Conservation (phyloP, 2,888 invertebrate species). For the Suillia variegata region DNA sequence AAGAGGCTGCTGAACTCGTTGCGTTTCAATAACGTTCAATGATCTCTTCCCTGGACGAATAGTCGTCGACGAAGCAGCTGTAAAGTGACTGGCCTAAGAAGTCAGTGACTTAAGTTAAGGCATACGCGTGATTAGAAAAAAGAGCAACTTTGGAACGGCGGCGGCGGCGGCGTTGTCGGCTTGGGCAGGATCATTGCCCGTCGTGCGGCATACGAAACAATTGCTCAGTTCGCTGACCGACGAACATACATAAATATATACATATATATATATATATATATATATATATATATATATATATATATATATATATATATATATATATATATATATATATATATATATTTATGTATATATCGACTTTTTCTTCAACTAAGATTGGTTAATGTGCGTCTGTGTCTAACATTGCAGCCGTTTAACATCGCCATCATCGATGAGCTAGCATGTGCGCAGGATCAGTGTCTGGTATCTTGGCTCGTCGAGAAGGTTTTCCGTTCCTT, state of each 20-base stretch:
- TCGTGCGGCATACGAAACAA: slow-evolving; percentile 16
- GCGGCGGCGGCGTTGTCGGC: background rate
- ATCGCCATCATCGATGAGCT: background rate
- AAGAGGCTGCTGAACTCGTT: slow-evolving; percentile 31
- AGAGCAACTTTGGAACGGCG: background rate
- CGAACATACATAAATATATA: no score
- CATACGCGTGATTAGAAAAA: slow-evolving; percentile 4
- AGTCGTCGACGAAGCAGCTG: background rate
- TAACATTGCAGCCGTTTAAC: no score
- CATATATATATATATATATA: no score
- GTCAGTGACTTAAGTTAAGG: slow-evolving; percentile 8
- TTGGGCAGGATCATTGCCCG: slow-evolving; percentile 5
- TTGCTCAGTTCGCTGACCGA: slow-evolving; percentile 30
- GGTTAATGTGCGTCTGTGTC: no score
- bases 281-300: no score
- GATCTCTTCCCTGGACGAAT: slow-evolving; percentile 23
- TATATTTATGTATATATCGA: no score
- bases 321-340: no score
- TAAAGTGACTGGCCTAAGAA: background rate
- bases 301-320: no score
- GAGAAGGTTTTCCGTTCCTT: background rate
- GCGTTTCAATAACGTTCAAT: slow-evolving; percentile 41
- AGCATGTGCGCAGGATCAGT: slow-evolving; percentile 5
- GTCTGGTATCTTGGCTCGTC: background rate
- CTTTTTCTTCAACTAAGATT: no score